Conservation (phyloP, 2,888 invertebrate species). For the Lapara coniferarum region DNA sequence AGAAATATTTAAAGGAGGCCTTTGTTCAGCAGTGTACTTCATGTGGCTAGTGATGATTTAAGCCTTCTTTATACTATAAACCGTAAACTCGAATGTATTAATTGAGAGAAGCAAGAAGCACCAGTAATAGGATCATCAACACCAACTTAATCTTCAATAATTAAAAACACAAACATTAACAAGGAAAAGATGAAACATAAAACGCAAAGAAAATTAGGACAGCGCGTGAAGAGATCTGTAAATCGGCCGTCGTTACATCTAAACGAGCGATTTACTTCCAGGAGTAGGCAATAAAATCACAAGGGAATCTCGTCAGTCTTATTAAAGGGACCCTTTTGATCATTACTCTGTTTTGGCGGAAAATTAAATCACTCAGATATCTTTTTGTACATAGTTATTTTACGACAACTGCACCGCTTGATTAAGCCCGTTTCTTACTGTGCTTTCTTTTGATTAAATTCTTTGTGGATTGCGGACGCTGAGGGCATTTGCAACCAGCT, state of each 20-base stretch:
- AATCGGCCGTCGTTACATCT: constrained; percentile 64
- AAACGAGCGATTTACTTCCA: constrained; percentile 65
- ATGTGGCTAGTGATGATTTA: too few relatives aligned
- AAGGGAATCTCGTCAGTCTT: constrained; percentile 64
- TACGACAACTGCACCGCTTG: constrained; percentile 44
- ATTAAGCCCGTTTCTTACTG: constrained; percentile 37
- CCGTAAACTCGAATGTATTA: too few relatives aligned
- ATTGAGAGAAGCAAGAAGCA: too few relatives aligned
- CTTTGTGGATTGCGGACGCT: constrained; percentile 28
- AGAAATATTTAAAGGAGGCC: too few relatives aligned
- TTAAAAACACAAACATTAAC: constrained; percentile 8
- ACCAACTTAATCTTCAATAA: too few relatives aligned
- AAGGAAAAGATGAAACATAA: constrained; percentile 29
- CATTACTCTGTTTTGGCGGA: constrained; percentile 67
- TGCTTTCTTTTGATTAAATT: constrained; percentile 44
- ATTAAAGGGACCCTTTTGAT: constrained; percentile 58
- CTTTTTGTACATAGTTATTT: constrained; percentile 48
- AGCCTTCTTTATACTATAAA: too few relatives aligned
- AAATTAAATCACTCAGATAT: constrained; percentile 63
- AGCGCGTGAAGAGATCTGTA: constrained; percentile 60
- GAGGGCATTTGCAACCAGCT: constrained; percentile 8
- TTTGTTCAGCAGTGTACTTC: too few relatives aligned
- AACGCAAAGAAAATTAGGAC: constrained; percentile 62
- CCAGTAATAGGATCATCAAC: too few relatives aligned
- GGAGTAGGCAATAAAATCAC: constrained; percentile 66